Evolutionary conservation across 2,888 invertebrate genomes (phyloP), one percentile per base, ranked within the genome.

Genomic region (Harpagoxenus sublaevis): DNA sequence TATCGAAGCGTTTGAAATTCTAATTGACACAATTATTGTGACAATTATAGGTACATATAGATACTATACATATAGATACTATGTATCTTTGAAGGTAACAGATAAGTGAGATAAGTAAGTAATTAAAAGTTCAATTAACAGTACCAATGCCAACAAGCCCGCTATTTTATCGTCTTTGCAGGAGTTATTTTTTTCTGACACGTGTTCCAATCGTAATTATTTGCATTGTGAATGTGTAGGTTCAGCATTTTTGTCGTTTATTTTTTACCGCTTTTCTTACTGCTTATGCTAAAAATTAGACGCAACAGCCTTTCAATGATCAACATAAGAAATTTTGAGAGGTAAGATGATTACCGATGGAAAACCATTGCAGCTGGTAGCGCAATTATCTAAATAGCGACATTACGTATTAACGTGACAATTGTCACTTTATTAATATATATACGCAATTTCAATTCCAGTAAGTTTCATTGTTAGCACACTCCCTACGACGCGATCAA

Each of bases 281-380:
- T 75, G 3, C 66, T 39, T 71, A 23, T 23, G 9, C 18, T 75
- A 12, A 15, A 45, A 31, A 48, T 55, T 6, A 39, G 15, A 42
- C 60, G 18, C 15, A 23, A 66, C 4, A 48, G 35, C 51, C 55
- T 31, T 12, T 78, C 51, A 35, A 70, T 28, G n/a, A 70, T 68
- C 18, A 68, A 45, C 8, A 12, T 45, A 39, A 51, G 73, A 55
- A 70, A 15, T 28, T 84, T 84, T 84, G n/a, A 82, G 85, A n/a
- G 85, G 86, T 3, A 87, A 86, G 75, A 92, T 90, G 12, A 86
- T 89, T 18, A 89, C 91, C 9, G 92, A 87, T 57, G 90, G 90
- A 87, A 86, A 79, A 93, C 83, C 31, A 87, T 85, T n/a, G 78
- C 42, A n/a, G n/a, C n/a, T n/a, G n/a, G n/a, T n/a, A n/a, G n/a